Base-by-base conservation (phyloP, 2,113 vertebrate species). In the Pluvialis apricaria region DNA sequence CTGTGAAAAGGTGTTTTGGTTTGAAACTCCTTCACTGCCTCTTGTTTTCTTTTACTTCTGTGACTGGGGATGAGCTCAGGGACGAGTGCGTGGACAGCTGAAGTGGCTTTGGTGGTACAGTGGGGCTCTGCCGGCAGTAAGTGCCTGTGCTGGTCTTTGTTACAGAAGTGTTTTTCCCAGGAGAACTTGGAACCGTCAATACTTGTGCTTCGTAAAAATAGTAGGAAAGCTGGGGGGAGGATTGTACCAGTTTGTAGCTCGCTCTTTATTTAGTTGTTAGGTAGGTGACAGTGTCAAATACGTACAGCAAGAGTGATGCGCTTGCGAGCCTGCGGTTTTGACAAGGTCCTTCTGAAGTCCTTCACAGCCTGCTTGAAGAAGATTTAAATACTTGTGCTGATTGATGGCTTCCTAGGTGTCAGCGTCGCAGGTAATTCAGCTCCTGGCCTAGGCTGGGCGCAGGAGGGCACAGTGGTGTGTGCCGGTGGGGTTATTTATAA, bases 91-190 rank as follows among this genome's bases (percentile, higher is more conserved):
- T 0, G 51, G 70, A 13, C 68, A n/a, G 69, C 71, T 11, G 65
- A 1, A 1, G 38, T 15, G 76, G 60, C 44, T 15, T 2, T 1
- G n/a, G 68, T 5, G 0, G 1, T 1, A 0, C 0, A 0, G 0
- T 9, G 77, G 34, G 10, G 66, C 62, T n/a, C 64, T 47, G 9
- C 8, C 42, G 7, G 65, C 29, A 20, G 34, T 5, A 2, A 15
- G n/a, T 8, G 36, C 40, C 57, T 0, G 0, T 5, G 68, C n/a
- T 55, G 66, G 13, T n/a, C 44, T 11, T 8, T 4, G 44, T 58
- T 18, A 4, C 65, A 10, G 1, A 22, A 31, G 16, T 12, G 44
- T 26, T 9, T 49, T 47, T 2, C 7, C 14, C 38, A 45, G 10
- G 65, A 3, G 45, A 20, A 5, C 18, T 19, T 31, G 62, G 11